phyloP scores from a whole-genome alignment of 2,888 invertebrate genomes.

The Caenorhabditis wallacei region DNA sequence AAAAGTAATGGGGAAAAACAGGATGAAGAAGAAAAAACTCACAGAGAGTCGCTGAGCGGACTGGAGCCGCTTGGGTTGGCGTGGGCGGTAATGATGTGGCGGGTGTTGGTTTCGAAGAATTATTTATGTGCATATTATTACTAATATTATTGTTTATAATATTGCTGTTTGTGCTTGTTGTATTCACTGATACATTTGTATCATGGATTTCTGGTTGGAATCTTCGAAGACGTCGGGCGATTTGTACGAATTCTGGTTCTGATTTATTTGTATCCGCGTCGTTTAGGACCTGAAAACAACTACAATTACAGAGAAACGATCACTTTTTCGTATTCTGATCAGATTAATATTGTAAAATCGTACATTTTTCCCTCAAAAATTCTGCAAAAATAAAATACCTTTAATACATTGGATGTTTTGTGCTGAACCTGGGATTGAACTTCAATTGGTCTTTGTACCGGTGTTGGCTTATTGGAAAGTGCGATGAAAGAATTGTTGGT shows the following conservation, averaged over 20 bases:
- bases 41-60: constrained; percentile 56
- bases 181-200: constrained; percentile 4
- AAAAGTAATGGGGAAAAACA: constrained; percentile 2
- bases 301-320: not conserved
- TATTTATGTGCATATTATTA: constrained; percentile 23
- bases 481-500: constrained; percentile 29
- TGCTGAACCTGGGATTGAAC: constrained; percentile 35
- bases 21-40: constrained; percentile 17
- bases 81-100: constrained; percentile 35
- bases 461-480: constrained; percentile 25
- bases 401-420: constrained; percentile 55
- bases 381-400: constrained; percentile 13
- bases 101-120: constrained; percentile 36
- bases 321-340: not conserved
- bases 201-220: constrained; percentile 60
- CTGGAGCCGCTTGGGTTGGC: constrained; percentile 51
- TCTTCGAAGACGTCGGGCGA: constrained; percentile 60
- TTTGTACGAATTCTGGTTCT: constrained; percentile 65
- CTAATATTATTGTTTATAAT: constrained; percentile 12
- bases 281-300: constrained; percentile 49
- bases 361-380: not conserved
- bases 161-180: constrained; percentile 12
- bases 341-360: not conserved
- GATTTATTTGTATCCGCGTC: constrained; percentile 42
- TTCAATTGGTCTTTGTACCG: constrained; percentile 49